Evolutionary conservation across 2,797 vertebrate genomes (phyloP).

Genomic region (Scolopax bukidnonensis): DNA sequence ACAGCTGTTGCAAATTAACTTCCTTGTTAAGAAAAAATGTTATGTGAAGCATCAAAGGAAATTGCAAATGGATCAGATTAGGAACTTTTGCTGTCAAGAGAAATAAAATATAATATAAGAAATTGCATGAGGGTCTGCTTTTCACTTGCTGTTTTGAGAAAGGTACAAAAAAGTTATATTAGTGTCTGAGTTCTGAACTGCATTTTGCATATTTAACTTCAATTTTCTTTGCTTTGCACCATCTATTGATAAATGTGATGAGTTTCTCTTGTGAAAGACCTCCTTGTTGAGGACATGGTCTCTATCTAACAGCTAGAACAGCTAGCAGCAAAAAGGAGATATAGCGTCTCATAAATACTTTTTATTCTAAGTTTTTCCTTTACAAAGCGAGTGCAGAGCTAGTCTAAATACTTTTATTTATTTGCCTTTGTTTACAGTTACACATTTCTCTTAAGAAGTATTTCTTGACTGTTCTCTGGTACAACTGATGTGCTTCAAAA

Average conservation of each 20-base stretch:
- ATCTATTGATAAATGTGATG: neutral
- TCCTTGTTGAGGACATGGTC: neutral
- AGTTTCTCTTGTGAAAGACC: neutral
- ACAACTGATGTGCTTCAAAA: neutral
- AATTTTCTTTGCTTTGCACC: neutral
- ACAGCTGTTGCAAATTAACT: conserved; percentile 51
- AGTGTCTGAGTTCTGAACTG: neutral
- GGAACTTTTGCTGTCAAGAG: neutral
- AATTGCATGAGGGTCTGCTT: neutral
- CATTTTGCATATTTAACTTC: neutral
- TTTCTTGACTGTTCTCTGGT: neutral
- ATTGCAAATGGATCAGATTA: neutral
- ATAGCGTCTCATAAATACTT: neutral
- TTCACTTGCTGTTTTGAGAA: conserved; percentile 13
- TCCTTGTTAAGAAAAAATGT: neutral
- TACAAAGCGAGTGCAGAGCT: neutral
- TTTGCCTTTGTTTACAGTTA: neutral
- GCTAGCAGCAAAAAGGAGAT: neutral
- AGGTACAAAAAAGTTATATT: neutral
- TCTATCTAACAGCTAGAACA: neutral
- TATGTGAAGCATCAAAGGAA: neutral
- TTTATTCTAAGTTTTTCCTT: neutral
- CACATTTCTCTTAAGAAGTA: neutral
- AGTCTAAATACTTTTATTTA: neutral
- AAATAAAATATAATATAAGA: conserved; percentile 3